Conservation (phyloP, 1,140 invertebrate genomes). For the Drosophila chauvacae region DNA sequence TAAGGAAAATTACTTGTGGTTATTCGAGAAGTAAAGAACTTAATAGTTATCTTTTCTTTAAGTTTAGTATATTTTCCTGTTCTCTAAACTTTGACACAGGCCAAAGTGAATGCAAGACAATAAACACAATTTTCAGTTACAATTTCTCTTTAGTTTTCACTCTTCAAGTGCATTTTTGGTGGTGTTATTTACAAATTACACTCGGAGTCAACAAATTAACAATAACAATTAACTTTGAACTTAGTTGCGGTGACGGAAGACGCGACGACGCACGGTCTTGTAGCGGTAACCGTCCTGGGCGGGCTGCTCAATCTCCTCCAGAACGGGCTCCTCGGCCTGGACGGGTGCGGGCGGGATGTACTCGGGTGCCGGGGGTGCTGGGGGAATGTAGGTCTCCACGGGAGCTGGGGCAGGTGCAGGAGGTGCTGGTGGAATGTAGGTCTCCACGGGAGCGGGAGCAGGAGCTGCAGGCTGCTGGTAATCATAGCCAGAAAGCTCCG, state of each 20-base stretch:
- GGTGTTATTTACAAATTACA: constrained; percentile 28
- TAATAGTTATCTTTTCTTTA: not conserved
- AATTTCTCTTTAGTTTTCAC: constrained; percentile 34
- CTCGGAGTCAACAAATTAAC: constrained; percentile 54
- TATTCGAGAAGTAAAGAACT: not conserved
- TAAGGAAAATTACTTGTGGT: not conserved
- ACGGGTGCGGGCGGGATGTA: constrained; percentile 55
- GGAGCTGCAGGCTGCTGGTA: constrained; percentile 63
- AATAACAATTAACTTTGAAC: constrained; percentile 10
- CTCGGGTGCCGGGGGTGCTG: constrained; percentile 43
- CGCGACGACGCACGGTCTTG: constrained; percentile 77
- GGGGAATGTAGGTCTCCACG: constrained; percentile 54
- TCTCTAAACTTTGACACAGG: constrained; percentile 26
- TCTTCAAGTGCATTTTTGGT: constrained; percentile 26
- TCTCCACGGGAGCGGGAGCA: constrained; percentile 61
- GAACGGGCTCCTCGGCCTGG: constrained; percentile 51
- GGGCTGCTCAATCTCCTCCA: constrained; percentile 71
- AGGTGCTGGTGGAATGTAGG: constrained; percentile 49
- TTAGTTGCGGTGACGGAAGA: constrained; percentile 78
- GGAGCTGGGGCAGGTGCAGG: constrained; percentile 46
- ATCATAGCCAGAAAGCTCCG: constrained; percentile 66
- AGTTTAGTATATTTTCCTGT: constrained; percentile 28
- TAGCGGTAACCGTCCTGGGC: constrained; percentile 80
- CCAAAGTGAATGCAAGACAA: constrained; percentile 47
- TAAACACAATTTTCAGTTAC: constrained; percentile 8